Evolutionary conservation across 2,797 vertebrate species (phyloP).

Genomic region (Karalla daura): DNA sequence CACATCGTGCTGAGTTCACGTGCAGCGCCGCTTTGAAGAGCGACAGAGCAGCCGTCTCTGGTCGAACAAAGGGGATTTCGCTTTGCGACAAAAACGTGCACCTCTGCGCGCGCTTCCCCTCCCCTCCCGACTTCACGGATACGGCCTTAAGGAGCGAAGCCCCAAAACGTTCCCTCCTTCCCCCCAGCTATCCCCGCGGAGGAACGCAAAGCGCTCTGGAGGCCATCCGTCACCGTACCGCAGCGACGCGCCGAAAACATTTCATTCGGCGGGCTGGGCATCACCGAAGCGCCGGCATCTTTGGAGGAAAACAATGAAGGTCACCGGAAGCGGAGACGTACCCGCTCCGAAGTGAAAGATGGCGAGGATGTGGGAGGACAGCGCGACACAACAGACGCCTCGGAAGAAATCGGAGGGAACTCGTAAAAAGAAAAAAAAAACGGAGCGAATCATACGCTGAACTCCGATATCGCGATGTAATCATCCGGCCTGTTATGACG

Average conservation of each 20-base stretch:
- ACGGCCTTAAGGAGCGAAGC: conserved; percentile 27
- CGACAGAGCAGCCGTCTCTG: too few relatives aligned
- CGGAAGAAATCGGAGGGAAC: conserved; percentile 31
- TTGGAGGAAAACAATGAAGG: conserved; percentile 32
- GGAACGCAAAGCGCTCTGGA: conserved; percentile 39
- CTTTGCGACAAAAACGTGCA: too few relatives aligned
- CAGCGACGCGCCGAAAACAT: too few relatives aligned
- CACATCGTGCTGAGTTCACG: too few relatives aligned
- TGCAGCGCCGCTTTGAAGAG: too few relatives aligned
- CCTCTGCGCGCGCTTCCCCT: too few relatives aligned
- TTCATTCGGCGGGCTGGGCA: conserved; percentile 32
- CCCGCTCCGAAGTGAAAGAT: conserved; percentile 38
- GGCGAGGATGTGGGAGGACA: conserved; percentile 8
- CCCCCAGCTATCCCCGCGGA: conserved; percentile 44
- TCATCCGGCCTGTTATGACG: conserved; percentile 32
- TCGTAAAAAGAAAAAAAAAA: conserved; percentile 46
- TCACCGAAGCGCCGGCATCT: conserved; percentile 34
- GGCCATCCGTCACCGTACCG: conserved; percentile 57
- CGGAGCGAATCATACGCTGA: conserved; percentile 33
- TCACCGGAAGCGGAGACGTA: conserved; percentile 37
- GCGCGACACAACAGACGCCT: conserved; percentile 23
- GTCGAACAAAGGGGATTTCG: too few relatives aligned
- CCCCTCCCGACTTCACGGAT: conserved; percentile 30
- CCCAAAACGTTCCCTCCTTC: conserved; percentile 32
- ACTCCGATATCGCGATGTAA: conserved; percentile 38